These are phyloP conservation scores for Botrylloides violaceus DNA, from an alignment of 23 tunicate genomes.

Conservation along the genomic window DNA sequence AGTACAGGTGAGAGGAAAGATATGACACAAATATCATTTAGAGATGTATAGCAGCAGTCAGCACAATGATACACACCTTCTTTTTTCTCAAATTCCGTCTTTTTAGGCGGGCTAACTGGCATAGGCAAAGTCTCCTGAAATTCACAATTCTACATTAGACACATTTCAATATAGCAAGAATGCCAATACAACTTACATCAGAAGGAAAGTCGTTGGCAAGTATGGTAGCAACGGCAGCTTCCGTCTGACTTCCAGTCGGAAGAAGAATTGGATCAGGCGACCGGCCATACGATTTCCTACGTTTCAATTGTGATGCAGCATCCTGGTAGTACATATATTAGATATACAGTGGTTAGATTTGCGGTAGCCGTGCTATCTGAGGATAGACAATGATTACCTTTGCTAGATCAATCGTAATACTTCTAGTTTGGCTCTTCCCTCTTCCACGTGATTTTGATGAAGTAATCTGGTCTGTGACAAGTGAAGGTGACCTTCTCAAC, in stretches of 20 bases:
- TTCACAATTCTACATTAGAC: too few species aligned
- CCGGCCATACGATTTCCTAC: not conserved
- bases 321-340: not conserved
- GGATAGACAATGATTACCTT: slow-evolving; percentile 23
- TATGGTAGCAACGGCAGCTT: slow-evolving; percentile 81
- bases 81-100: too few species aligned
- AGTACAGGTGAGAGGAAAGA: too few species aligned
- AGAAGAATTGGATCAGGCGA: slow-evolving; percentile 8
- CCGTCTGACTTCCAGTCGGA: slow-evolving; percentile 40
- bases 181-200: not conserved
- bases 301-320: not conserved
- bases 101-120: not conserved
- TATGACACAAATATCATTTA: too few species aligned
- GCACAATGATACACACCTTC: too few species aligned
- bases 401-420: slow-evolving; percentile 76
- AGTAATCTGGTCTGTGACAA: not conserved
- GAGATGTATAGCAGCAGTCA: too few species aligned
- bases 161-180: not conserved
- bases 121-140: not conserved
- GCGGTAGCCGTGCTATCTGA: not conserved
- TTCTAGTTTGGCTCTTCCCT: slow-evolving; percentile 21
- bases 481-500: slow-evolving; percentile 4
- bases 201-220: slow-evolving; percentile 13
- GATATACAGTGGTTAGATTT: not conserved
- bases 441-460: not conserved